Conservation (phyloP, 1,140 invertebrate species). For the Heliothis virescens region DNA sequence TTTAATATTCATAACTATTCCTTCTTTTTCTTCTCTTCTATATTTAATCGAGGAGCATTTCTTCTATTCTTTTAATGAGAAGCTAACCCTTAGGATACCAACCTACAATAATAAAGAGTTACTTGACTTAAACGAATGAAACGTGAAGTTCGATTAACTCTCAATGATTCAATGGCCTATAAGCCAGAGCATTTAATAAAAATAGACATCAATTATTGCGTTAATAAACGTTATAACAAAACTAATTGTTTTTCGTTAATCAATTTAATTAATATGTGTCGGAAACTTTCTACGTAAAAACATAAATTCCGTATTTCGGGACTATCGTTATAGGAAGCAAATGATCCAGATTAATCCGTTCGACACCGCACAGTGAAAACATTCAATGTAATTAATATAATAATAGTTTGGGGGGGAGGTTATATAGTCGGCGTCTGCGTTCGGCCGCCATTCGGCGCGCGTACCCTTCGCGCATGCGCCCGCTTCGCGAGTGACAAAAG, state of each 20-base stretch:
- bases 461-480: constrained; percentile 72
- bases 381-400: constrained; percentile 81
- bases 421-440: constrained; percentile 67
- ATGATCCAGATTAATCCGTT: constrained; percentile 67
- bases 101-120: too few relatives aligned
- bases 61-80: too few relatives aligned
- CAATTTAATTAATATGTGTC: neutral
- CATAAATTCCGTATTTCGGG: constrained; percentile 33
- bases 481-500: constrained; percentile 76
- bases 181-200: neutral
- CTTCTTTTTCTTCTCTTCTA: too few relatives aligned
- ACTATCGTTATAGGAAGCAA: constrained; percentile 42
- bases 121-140: too few relatives aligned
- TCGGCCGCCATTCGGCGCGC: constrained; percentile 78
- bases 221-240: constrained; percentile 12
- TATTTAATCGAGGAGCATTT: too few relatives aligned
- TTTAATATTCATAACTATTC: too few relatives aligned
- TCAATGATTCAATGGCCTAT: neutral
- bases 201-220: constrained; percentile 3
- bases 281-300: constrained; percentile 20
- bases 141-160: too few relatives aligned
- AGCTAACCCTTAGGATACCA: too few relatives aligned
- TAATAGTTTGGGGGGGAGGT: constrained; percentile 76
- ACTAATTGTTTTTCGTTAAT: neutral
- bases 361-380: constrained; percentile 73